Evolutionary conservation across 1,140 invertebrate genomes (phyloP), one percentile per base, ranked within the genome.

Genomic region (Drosophila hydei): DNA sequence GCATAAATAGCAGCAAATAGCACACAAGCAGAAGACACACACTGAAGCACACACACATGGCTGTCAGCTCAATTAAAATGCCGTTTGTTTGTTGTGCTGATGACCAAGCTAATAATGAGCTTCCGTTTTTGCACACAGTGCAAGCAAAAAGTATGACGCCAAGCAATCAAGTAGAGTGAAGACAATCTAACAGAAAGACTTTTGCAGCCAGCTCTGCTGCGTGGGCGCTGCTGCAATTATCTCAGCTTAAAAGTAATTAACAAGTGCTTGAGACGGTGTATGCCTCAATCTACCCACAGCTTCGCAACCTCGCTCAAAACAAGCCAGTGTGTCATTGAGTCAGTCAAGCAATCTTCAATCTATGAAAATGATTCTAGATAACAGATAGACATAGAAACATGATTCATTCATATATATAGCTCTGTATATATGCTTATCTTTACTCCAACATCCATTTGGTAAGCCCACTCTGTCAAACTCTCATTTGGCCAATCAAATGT

Each of bases 111-210:
- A 87, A 87, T 81, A 77, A 87, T 81, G 50, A 64, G 71, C 81
- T 75, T 85, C 81, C 81, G 64, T 47, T 75, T 56, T 52, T 1
- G 51, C 38, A 21, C 30, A 47, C 65, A 72, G 61, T 75, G 65
- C 62, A 56, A 69, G 70, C 62, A 61, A 81, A 75, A 87, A 87
- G 81, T 87, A 77, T 81, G 65, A 75, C 62, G 74, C 80, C 80
- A 81, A 85, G 48, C 74, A 80, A 85, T 87, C 64, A 77, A 73
- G 25, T 8, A 51, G 12, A 51, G 19, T 25, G 16, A 14, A 33
- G 30, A 48, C 51, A 70, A 42, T 63, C 18, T 50, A 11, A 18
- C 42, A 68, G 33, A 45, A 42, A 25, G 27, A 75, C 77, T 52
- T 69, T 47, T 12, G 8, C 54, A 74, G 16, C n/a, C n/a, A n/a